A percentile compares a stretch with the other conserved stretches of the same genome.
phyloP scores from a whole-genome alignment of 2,113 vertebrate genomes.

The Podarcis muralis region DNA sequence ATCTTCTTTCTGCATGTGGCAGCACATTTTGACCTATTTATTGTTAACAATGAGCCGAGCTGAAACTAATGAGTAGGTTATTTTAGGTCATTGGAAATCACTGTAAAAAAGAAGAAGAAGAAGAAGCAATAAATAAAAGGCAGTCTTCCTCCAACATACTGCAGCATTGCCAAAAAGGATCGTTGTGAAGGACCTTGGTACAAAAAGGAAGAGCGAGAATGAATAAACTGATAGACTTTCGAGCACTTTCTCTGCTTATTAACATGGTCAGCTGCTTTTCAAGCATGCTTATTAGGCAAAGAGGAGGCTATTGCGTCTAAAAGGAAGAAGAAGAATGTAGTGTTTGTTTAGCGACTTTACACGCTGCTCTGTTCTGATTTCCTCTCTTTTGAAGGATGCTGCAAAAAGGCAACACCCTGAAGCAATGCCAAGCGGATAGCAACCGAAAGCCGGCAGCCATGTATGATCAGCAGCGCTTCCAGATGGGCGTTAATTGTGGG shows the following conservation, averaged over 20 bases:
- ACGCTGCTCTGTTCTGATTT: not conserved
- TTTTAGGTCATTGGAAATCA: conserved; percentile 67
- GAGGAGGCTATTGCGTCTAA: conserved; percentile 24
- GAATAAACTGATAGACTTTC: conserved; percentile 37
- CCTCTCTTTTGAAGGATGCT: not conserved
- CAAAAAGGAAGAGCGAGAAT: conserved; percentile 48
- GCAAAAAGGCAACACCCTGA: not conserved
- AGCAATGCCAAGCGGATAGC: not conserved
- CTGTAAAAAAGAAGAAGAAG: conserved; percentile 28
- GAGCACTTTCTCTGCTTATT: conserved; percentile 58
- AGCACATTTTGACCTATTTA: conserved; percentile 76
- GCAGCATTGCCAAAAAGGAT: conserved; percentile 59
- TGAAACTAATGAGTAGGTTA: conserved; percentile 74
- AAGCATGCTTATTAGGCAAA: conserved; percentile 31
- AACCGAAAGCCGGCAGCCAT: not conserved
- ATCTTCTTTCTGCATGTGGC: conserved; percentile 54
- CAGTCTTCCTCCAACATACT: conserved; percentile 52
- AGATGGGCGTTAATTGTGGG: too few relatives aligned
- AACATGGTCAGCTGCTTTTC: conserved; percentile 47
- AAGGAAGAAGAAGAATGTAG: conserved; percentile 22
- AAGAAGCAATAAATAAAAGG: conserved; percentile 45
- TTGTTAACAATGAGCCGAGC: conserved; percentile 69
- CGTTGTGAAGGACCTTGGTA: conserved; percentile 50
- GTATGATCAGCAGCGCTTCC: not conserved
- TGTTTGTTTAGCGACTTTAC: not conserved